Base-by-base conservation (phyloP, 2,888 invertebrate species). In the Synergus gifuensis region DNA sequence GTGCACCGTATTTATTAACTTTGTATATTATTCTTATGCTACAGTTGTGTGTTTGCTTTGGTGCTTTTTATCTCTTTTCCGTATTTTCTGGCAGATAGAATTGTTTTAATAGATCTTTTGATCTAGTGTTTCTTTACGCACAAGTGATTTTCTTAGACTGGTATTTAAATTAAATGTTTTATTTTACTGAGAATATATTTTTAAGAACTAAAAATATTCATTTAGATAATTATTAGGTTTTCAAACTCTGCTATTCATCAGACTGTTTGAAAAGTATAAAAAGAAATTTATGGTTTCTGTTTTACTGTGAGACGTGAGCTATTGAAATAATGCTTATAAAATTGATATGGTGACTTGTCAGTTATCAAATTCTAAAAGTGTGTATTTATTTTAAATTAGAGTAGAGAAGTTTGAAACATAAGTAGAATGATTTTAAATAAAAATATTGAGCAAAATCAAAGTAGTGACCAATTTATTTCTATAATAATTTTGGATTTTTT, bases 361-460 rank as follows among this genome's bases (percentile, higher is more conserved):
- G 69, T 49, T 28, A 73, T 73, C 73, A 73, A 73, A 73, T 73
- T 28, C 60, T 44, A 60, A n/a, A 28, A 62, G 73, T 67, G 36
- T 62, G 18, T 42, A 64, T 58, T 66, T 62, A 42, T 54, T 69
- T 76, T 14, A 64, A 42, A 18, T 60, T 60, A 22, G 5, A 22
- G 22, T 22, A 5, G 60, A 22, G 1, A 22, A 18, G 22, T 60
- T 60, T 60, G 18, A 54, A 54, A n/a, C 9, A 54, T 22, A 22
- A 67, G 28, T 63, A 60, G 22, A 42, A 12, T 76, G 73, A 81
- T 76, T 63, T 60, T 60, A 78, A 76, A 69, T 44, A 66, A 66
- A 79, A 64, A 76, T 63, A 66, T 79, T 76, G 73, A 54, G 36
- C 11, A 54, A 73, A 73, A 73, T 78, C 18, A 28, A 66, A 54